These are phyloP conservation scores for Myrmecophaga tridactyla DNA, from an alignment of 2,113 vertebrate species.

Conservation along the genomic window DNA sequence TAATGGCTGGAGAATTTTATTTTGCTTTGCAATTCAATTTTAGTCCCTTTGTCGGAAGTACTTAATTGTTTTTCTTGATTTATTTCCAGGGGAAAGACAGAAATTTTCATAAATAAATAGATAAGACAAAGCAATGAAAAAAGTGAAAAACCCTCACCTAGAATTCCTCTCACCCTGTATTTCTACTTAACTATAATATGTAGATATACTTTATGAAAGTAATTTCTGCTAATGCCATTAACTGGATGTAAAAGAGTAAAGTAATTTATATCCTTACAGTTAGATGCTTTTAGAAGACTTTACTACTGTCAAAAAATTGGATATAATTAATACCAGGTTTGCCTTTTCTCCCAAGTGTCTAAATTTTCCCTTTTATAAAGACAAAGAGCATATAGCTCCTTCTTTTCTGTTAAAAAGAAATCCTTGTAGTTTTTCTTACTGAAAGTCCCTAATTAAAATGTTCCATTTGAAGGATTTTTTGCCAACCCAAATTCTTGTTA, in stretches of 20 bases:
- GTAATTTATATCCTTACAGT: not conserved
- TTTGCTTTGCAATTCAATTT: not conserved
- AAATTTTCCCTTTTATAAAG: not conserved
- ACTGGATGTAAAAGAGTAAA: not conserved
- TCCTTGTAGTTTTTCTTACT: slow-evolving; percentile 35
- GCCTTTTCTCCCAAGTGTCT: not conserved
- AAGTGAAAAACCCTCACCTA: not conserved
- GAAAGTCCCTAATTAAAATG: slow-evolving; percentile 76
- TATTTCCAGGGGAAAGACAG: not conserved
- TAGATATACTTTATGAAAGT: not conserved
- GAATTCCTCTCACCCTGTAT: not conserved
- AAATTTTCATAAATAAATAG: not conserved
- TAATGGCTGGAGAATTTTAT: not conserved
- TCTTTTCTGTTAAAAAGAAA: slow-evolving; percentile 28
- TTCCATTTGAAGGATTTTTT: slow-evolving; percentile 69
- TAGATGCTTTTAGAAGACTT: not conserved
- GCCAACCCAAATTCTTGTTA: slow-evolving; percentile 66
- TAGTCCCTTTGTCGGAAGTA: not conserved
- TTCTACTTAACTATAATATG: not conserved
- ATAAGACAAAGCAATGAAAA: not conserved
- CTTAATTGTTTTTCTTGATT: not conserved
- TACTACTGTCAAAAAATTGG: not conserved
- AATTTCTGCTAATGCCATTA: not conserved
- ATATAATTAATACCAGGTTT: not conserved
- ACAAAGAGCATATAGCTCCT: not conserved